These are phyloP conservation scores for Drosophila kikkawai DNA, from an alignment of 1,140 invertebrate genomes.

Conservation along the genomic window DNA sequence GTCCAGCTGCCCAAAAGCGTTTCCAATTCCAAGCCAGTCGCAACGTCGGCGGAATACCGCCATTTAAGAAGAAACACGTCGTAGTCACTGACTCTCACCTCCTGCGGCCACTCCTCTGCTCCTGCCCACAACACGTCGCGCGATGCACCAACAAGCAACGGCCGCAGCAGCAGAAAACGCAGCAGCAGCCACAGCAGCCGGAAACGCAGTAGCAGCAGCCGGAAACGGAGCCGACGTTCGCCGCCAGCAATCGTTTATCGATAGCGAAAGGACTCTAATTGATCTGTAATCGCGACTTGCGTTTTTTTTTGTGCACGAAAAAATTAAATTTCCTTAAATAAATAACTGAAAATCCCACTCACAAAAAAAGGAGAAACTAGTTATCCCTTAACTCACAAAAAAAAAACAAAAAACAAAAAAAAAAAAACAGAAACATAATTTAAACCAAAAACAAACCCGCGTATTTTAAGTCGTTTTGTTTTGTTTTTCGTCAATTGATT, in stretches of 20 bases:
- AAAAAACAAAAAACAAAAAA: not conserved
- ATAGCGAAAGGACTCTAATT: constrained; percentile 28
- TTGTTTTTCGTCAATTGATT: constrained; percentile 66
- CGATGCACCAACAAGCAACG: constrained; percentile 61
- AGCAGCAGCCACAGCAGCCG: constrained; percentile 21
- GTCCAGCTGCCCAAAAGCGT: constrained; percentile 66
- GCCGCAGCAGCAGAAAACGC: constrained; percentile 46
- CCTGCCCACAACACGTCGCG: constrained; percentile 36
- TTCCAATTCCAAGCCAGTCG: constrained; percentile 76
- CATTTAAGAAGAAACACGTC: constrained; percentile 13
- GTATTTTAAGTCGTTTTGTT: constrained; percentile 49
- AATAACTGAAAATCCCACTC: not conserved
- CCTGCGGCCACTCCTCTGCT: constrained; percentile 27
- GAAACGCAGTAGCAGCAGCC: constrained; percentile 11
- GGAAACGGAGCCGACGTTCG: constrained; percentile 4
- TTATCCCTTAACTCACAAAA: constrained; percentile 3
- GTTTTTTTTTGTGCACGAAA: constrained; percentile 48
- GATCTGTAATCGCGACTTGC: constrained; percentile 23
- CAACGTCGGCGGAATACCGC: constrained; percentile 60
- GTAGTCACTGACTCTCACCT: constrained; percentile 8
- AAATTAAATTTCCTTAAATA: not conserved
- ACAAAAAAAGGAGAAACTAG: not conserved
- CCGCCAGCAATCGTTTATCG: constrained; percentile 15
- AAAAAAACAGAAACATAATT: not conserved
- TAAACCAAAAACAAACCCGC: not conserved